Evolutionary conservation across 1,140 invertebrate species (phyloP).

Genomic region (Drosophila ananassae): DNA sequence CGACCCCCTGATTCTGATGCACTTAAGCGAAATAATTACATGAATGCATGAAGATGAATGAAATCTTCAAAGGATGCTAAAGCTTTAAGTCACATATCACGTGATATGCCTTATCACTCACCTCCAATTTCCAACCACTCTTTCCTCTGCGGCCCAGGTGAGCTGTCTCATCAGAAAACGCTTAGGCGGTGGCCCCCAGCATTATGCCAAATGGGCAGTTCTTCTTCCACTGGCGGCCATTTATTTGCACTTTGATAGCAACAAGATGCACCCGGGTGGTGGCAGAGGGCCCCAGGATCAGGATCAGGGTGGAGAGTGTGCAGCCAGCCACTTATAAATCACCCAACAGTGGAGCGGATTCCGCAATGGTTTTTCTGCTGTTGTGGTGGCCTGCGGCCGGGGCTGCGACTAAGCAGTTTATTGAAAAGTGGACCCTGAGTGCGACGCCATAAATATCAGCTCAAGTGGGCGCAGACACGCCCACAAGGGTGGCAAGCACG

Average conservation of each 20-base stretch:
- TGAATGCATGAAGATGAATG: not conserved
- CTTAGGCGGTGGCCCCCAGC: constrained; percentile 44
- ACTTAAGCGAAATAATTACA: constrained; percentile 36
- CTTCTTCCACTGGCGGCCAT: constrained; percentile 53
- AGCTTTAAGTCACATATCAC: not conserved
- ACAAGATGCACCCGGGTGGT: constrained; percentile 66
- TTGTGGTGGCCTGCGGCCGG: constrained; percentile 32
- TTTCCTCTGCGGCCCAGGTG: constrained; percentile 29
- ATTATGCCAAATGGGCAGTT: constrained; percentile 49
- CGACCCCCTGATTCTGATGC: constrained; percentile 4
- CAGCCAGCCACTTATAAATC: constrained; percentile 62
- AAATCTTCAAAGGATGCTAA: not conserved
- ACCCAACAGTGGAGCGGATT: constrained; percentile 53
- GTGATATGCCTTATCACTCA: not conserved
- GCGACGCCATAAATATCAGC: constrained; percentile 44
- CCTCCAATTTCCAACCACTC: not conserved
- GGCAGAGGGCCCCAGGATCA: not conserved
- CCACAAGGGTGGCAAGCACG: not conserved
- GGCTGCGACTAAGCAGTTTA: constrained; percentile 73
- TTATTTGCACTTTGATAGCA: constrained; percentile 81
- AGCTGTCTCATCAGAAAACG: constrained; percentile 67
- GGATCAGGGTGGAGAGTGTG: not conserved
- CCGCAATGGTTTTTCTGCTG: constrained; percentile 32
- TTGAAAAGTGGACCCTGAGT: constrained; percentile 67
- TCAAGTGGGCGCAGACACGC: constrained; percentile 32